Evolutionary conservation across 30 jellyfish, hydroid and myxozoan species (phyloP), one percentile per base, ranked within the genome.

Genomic region (Rhopilema esculentum): DNA sequence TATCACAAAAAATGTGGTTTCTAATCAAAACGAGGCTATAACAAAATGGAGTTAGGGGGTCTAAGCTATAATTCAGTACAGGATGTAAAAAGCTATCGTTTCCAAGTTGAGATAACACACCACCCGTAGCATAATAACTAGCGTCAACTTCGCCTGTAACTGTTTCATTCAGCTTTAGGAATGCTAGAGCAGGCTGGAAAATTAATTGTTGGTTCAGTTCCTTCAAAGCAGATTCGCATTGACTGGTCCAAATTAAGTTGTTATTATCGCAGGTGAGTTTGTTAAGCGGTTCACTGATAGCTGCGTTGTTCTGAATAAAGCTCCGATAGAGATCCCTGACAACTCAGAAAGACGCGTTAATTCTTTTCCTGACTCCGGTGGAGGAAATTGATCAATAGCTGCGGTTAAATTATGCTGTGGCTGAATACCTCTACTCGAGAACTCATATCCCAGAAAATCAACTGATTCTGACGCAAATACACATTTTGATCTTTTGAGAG

Each of bases 341-440:
- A 71, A 40, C 22, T 86, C 74, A 18, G 31, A 70, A 65, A 57
- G 62, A 20, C 68, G 27, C 50, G 33, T 69, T 66, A 84, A 72
- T 71, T 84, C 93, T 33, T 84, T 71, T 53, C 80, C 50, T 50
- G 93, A 69, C 28, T 33, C 80, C 53, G 93, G 93, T 4, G 53
- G 87, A 27, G 27, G 52, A 72, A 4, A 84, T 21, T 71, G 21
- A 53, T 61, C 9, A 50, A 70, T 84, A 51, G 89, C 89, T 26
- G 32, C 83, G 25, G 94, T 86, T 4, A 86, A 82, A 1, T 89
- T 75, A 16, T 82, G 20, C 57, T 86, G 94, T 27, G 94, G 89
- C 63, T 84, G 28, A 62, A 86, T 86, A 51, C 89, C 94, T 63
- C 28, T 76, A 16, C 64, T 31, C 1, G 94, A 86, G 61, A 86